These are phyloP conservation scores for Gorsachius magnificus DNA, from an alignment of 2,797 vertebrate species.

Conservation along the genomic window DNA sequence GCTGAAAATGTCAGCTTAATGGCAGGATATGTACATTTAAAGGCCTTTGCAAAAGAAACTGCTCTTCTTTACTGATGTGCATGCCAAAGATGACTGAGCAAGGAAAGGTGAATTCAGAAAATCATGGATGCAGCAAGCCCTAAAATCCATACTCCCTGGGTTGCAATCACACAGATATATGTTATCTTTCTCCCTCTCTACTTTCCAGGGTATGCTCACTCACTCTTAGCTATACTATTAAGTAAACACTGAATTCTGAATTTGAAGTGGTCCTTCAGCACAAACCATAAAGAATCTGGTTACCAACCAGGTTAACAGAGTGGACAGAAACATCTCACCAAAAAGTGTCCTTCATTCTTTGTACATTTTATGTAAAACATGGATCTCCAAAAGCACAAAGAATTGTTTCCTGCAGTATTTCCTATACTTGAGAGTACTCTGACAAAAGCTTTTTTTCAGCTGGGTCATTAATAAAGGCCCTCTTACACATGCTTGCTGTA, in stretches of 20 bases:
- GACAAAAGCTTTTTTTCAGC: neutral
- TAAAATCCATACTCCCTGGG: neutral
- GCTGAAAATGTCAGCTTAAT: neutral
- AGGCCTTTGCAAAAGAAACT: neutral
- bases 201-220: neutral
- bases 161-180: neutral
- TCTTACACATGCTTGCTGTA: neutral
- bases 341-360: neutral
- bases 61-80: neutral
- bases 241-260: neutral
- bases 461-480: neutral
- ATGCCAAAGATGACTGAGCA: neutral
- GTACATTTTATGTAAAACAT: neutral
- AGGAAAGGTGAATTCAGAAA: neutral
- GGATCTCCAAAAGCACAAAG: neutral
- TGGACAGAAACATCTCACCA: neutral
- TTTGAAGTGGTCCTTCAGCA: neutral
- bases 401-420: neutral
- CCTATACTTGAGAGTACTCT: neutral
- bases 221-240: neutral
- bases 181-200: neutral
- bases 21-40: neutral
- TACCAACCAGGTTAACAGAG: neutral
- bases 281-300: neutral
- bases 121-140: neutral